Evolutionary conservation across 1,140 invertebrate species (phyloP).

Genomic region (Megathymus violae): DNA sequence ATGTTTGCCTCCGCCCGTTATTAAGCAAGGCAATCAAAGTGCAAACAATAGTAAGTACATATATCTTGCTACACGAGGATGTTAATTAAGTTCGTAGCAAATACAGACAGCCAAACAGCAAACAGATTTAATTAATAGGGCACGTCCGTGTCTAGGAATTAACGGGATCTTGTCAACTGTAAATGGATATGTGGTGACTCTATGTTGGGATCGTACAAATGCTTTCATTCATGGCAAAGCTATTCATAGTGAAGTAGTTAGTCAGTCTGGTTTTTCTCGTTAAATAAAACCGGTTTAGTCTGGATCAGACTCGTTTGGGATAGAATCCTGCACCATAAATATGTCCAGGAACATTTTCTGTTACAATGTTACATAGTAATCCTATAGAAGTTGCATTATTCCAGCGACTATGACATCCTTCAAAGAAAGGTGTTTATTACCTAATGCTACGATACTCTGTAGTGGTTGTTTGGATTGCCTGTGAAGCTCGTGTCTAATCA

Average conservation of each 20-base stretch:
- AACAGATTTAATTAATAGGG: constrained; percentile 78
- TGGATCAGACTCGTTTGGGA: too few species aligned
- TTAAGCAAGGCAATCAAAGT: constrained; percentile 31
- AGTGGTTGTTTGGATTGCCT: too few species aligned
- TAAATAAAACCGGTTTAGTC: background rate
- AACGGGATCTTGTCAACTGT: constrained; percentile 60
- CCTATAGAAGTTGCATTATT: too few species aligned
- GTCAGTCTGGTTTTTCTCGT: background rate
- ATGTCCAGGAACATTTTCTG: too few species aligned
- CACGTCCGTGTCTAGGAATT: constrained; percentile 63
- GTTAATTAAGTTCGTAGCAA: constrained; percentile 72
- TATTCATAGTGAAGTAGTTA: background rate
- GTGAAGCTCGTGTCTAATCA: too few species aligned
- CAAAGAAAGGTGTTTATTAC: too few species aligned
- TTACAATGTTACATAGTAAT: too few species aligned
- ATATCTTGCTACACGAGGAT: constrained; percentile 38
- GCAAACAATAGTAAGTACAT: constrained; percentile 30
- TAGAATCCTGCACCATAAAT: too few species aligned
- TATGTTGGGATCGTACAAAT: background rate
- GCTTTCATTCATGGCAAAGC: background rate
- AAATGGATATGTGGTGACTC: constrained; percentile 42
- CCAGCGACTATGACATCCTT: too few species aligned
- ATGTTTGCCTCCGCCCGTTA: constrained; percentile 26
- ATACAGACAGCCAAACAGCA: constrained; percentile 72
- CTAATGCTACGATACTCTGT: too few species aligned